Conservation (phyloP, 2,888 invertebrate species). For the Alviniconcha strummeri region DNA sequence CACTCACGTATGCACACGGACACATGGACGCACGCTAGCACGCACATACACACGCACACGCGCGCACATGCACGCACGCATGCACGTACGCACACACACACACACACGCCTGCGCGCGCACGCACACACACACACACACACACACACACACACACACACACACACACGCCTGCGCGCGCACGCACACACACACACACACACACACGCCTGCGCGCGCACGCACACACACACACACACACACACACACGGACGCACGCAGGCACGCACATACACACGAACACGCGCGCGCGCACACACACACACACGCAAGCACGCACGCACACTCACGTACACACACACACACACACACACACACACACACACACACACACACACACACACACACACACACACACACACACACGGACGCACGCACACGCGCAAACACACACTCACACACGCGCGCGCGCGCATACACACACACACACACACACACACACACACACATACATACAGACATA, state of each 20-base stretch:
- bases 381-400: too few relatives aligned
- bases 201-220: background rate
- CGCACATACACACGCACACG: background rate
- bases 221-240: background rate
- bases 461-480: too few relatives aligned
- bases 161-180: background rate
- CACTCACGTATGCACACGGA: background rate
- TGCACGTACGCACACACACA: background rate
- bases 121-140: background rate
- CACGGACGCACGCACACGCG: too few relatives aligned
- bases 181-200: background rate
- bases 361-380: too few relatives aligned
- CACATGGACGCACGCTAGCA: slow-evolving; percentile 13
- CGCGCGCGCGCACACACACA: background rate
- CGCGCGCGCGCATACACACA: too few relatives aligned
- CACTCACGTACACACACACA: background rate
- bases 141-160: background rate
- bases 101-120: background rate
- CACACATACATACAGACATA: background rate
- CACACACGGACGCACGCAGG: background rate
- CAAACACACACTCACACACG: background rate
- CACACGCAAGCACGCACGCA: background rate
- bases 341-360: background rate
- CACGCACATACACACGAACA: background rate
- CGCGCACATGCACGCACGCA: background rate